These are phyloP conservation scores for Andricus curvator DNA, from an alignment of 2,888 invertebrate genomes.

Conservation along the genomic window DNA sequence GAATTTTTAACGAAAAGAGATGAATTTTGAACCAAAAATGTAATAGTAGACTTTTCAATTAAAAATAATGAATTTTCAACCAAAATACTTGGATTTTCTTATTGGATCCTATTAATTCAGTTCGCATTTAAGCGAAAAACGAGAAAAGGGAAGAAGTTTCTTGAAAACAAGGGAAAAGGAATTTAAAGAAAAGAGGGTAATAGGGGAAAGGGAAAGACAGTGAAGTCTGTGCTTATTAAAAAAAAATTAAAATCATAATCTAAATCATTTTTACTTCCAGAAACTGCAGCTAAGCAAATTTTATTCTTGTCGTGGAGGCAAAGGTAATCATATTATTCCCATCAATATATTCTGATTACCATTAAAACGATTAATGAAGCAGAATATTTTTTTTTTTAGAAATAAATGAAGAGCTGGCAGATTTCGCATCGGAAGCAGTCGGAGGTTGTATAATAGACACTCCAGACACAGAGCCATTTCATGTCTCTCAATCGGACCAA, in stretches of 20 bases:
- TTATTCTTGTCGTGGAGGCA: conserved; percentile 38
- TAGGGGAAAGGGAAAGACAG: too few species aligned
- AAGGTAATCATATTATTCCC: conserved; percentile 42
- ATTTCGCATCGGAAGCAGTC: conserved; percentile 70
- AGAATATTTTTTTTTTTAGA: conserved; percentile 31
- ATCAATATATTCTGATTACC: not conserved
- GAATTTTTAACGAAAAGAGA: too few species aligned
- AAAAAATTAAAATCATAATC: not conserved
- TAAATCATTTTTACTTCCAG: conserved; percentile 40
- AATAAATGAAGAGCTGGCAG: conserved; percentile 59
- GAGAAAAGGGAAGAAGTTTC: too few species aligned
- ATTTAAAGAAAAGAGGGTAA: too few species aligned
- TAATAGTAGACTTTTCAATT: too few species aligned
- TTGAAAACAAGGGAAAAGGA: too few species aligned
- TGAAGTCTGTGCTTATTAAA: too few species aligned
- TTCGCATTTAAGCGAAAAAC: too few species aligned
- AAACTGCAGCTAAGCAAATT: conserved; percentile 55
- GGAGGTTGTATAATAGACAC: conserved; percentile 68
- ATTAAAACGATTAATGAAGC: not conserved
- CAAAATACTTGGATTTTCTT: too few species aligned
- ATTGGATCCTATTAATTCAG: too few species aligned
- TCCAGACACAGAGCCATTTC: conserved; percentile 70
- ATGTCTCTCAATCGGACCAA: conserved; percentile 54
- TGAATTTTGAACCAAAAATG: too few species aligned
- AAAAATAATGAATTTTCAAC: too few species aligned